Conservation (phyloP, 2,113 vertebrate species). For the Notiomystis cincta region DNA sequence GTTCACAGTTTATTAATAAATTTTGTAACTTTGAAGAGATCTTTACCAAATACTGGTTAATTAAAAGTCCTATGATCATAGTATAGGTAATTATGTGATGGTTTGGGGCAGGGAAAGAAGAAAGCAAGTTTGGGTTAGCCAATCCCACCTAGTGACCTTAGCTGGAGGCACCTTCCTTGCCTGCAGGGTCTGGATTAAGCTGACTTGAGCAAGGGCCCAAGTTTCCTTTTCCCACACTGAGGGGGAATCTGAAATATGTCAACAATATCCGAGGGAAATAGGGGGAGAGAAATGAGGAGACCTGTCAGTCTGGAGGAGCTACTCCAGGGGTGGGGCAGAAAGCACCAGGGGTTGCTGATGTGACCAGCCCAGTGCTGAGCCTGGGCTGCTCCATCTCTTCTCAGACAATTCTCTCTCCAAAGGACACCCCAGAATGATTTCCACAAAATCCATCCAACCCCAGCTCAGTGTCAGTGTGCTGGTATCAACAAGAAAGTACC, state of each 20-base stretch:
- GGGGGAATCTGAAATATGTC: slow-evolving; percentile 53
- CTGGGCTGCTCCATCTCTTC: neutral
- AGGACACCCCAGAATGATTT: neutral
- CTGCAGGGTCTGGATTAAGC: slow-evolving; percentile 39
- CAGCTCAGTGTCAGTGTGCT: neutral
- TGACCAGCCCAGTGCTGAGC: neutral
- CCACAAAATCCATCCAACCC: neutral
- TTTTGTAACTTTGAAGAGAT: neutral
- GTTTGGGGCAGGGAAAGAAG: neutral
- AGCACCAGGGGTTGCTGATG: neutral
- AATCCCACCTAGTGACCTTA: neutral
- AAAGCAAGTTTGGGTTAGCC: neutral
- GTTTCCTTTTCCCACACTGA: slow-evolving; percentile 44
- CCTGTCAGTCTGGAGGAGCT: neutral
- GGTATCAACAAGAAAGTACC: neutral
- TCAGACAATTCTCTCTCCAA: neutral
- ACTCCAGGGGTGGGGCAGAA: neutral
- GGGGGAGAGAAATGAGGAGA: neutral
- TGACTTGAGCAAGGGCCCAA: neutral
- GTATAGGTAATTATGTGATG: neutral
- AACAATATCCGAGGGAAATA: neutral
- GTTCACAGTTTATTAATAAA: neutral
- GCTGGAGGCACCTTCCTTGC: neutral
- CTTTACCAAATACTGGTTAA: neutral
- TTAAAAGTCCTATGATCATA: neutral